phyloP scores from a whole-genome alignment of 2,888 invertebrate genomes.

The Neoscelio sp. region DNA sequence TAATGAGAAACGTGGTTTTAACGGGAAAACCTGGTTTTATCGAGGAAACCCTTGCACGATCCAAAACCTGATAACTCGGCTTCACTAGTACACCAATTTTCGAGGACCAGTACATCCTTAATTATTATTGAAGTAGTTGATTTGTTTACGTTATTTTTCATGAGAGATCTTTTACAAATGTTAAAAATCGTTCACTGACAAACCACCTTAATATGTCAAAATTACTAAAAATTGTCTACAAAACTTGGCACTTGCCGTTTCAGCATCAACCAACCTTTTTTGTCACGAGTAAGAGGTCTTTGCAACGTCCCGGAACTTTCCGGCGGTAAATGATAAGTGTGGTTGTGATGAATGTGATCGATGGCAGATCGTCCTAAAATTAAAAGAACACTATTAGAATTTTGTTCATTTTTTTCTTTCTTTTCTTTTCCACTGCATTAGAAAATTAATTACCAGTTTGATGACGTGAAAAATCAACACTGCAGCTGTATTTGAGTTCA shows the following conservation, averaged over 20 bases:
- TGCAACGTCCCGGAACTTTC: constrained; percentile 87
- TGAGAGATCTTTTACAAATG: not conserved
- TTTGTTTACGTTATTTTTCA: too few relatives aligned
- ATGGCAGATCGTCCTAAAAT: constrained; percentile 83
- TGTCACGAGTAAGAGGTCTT: constrained; percentile 88
- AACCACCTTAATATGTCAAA: not conserved
- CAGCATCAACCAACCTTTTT: too few relatives aligned
- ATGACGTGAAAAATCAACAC: constrained; percentile 87
- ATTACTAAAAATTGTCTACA: not conserved
- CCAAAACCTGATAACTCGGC: too few relatives aligned
- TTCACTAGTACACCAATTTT: too few relatives aligned
- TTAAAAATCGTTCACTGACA: not conserved
- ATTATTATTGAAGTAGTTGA: too few relatives aligned
- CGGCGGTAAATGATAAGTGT: constrained; percentile 92
- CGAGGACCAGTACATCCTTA: too few relatives aligned
- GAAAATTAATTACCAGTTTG: constrained; percentile 76
- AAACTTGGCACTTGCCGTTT: constrained; percentile 39
- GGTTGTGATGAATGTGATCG: constrained; percentile 92
- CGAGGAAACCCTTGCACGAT: too few relatives aligned
- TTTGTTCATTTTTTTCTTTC: too few relatives aligned
- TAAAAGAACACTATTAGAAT: not conserved
- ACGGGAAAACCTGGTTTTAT: too few relatives aligned
- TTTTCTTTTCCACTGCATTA: too few relatives aligned
- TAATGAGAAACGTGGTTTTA: too few relatives aligned
- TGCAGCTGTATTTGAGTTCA: constrained; percentile 89